Evolutionary conservation across 1,140 invertebrate species (phyloP).

Genomic region (Temnothorax longispinosus): DNA sequence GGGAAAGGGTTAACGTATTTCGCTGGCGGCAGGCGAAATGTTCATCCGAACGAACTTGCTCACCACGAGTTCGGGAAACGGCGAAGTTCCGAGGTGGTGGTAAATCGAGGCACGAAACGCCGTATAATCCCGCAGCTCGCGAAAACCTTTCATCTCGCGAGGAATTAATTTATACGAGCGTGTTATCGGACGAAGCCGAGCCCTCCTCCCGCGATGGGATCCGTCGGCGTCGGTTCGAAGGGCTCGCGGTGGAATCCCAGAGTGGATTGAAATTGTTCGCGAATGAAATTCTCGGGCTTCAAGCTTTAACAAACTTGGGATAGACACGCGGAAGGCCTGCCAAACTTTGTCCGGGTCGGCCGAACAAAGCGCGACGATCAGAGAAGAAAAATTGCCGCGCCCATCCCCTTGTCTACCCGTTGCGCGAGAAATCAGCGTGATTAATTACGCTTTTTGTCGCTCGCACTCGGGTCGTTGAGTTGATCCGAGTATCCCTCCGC

Average conservation of each 20-base stretch:
- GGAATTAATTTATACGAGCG: slow-evolving; percentile 46
- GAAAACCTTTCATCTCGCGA: slow-evolving; percentile 34
- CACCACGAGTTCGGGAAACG: slow-evolving; percentile 11
- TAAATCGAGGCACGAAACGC: slow-evolving; percentile 31
- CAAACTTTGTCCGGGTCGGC: background rate
- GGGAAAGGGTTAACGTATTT: slow-evolving; percentile 12
- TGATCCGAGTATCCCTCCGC: slow-evolving; percentile 52
- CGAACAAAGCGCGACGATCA: background rate
- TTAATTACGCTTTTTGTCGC: slow-evolving; percentile 67
- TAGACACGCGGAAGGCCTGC: slow-evolving; percentile 16
- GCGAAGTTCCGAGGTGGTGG: slow-evolving; percentile 2
- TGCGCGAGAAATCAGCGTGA: slow-evolving; percentile 57
- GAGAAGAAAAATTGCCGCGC: slow-evolving; percentile 47
- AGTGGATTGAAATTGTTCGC: slow-evolving; percentile 65
- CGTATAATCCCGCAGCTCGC: slow-evolving; percentile 28
- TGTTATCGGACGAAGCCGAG: slow-evolving; percentile 16
- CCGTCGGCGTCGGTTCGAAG: background rate
- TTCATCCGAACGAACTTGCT: background rate
- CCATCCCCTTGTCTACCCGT: background rate
- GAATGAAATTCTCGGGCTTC: slow-evolving; percentile 40
- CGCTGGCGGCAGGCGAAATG: background rate
- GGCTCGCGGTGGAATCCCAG: slow-evolving; percentile 8
- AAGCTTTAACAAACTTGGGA: slow-evolving; percentile 44
- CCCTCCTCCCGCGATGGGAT: background rate
- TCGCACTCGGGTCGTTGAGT: background rate